These are phyloP conservation scores for Drosophila kurseongensis DNA, from an alignment of 1,140 invertebrate genomes.

Conservation along the genomic window DNA sequence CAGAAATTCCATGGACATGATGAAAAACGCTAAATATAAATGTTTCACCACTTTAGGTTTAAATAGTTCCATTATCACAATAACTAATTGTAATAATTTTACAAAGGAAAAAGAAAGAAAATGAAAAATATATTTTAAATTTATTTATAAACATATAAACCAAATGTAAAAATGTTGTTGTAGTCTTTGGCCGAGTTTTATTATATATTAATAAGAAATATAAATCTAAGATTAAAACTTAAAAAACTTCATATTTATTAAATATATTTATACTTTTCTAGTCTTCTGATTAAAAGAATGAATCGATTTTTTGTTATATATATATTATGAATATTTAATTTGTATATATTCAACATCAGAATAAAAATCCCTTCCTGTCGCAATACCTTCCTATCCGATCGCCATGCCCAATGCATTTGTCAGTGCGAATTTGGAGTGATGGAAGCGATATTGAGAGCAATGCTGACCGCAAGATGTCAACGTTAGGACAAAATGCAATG, in stretches of 20 bases:
- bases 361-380: conserved; percentile 5
- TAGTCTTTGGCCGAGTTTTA: too few relatives aligned
- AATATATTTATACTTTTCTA: too few relatives aligned
- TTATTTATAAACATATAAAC: too few relatives aligned
- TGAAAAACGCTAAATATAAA: neutral
- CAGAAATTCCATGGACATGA: neutral
- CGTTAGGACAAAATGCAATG: conserved; percentile 80
- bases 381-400: conserved; percentile 27
- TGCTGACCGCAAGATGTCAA: conserved; percentile 59
- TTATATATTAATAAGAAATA: too few relatives aligned
- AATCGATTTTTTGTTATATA: neutral
- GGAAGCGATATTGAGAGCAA: conserved; percentile 18
- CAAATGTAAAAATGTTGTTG: too few relatives aligned
- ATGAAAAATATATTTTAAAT: too few relatives aligned
- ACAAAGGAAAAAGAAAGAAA: too few relatives aligned
- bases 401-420: conserved; percentile 61
- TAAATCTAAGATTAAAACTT: too few relatives aligned
- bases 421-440: conserved; percentile 60
- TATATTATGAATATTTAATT: neutral
- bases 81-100: too few relatives aligned
- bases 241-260: too few relatives aligned
- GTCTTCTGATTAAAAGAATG: too few relatives aligned
- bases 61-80: neutral
- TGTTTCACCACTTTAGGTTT: neutral
- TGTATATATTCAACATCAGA: too few relatives aligned